These are phyloP conservation scores for Charaxes varanes DNA, from an alignment of 1,140 invertebrate genomes.

Conservation along the genomic window DNA sequence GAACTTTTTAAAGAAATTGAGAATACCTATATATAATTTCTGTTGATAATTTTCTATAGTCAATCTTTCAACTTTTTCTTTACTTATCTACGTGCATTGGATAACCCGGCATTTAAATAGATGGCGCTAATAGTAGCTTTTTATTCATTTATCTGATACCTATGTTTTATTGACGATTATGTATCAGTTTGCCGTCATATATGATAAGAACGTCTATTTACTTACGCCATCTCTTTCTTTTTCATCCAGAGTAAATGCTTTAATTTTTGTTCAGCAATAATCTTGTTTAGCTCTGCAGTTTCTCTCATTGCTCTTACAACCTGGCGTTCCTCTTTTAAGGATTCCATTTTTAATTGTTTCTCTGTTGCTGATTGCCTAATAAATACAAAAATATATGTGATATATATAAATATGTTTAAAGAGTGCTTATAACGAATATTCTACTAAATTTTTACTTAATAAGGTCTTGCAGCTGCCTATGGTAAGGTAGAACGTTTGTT, in stretches of 20 bases:
- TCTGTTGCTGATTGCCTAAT: slow-evolving; percentile 38
- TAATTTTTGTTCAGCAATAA: slow-evolving; percentile 64
- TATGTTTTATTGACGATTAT: too few species aligned
- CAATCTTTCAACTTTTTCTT: too few species aligned
- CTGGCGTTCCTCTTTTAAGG: slow-evolving; percentile 58
- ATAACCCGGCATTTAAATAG: too few species aligned
- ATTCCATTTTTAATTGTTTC: slow-evolving; percentile 57
- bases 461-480: slow-evolving; percentile 41
- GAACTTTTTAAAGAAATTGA: too few species aligned
- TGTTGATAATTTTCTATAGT: too few species aligned
- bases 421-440: background rate
- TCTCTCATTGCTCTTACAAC: slow-evolving; percentile 62
- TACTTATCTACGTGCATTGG: too few species aligned
- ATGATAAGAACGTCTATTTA: too few species aligned
- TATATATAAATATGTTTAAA: background rate
- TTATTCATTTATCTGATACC: too few species aligned
- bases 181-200: too few species aligned
- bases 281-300: slow-evolving; percentile 67
- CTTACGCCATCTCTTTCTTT: slow-evolving; percentile 59
- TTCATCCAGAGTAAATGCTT: slow-evolving; percentile 63
- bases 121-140: background rate
- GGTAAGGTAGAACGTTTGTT: slow-evolving; percentile 24
- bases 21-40: too few species aligned
- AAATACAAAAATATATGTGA: slow-evolving; percentile 1
- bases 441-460: slow-evolving; percentile 7